Percentiles rank a stretch among this genome's conserved stretches.
phyloP scores from a whole-genome alignment of 1,140 invertebrate genomes.

The Heliothis virescens region DNA sequence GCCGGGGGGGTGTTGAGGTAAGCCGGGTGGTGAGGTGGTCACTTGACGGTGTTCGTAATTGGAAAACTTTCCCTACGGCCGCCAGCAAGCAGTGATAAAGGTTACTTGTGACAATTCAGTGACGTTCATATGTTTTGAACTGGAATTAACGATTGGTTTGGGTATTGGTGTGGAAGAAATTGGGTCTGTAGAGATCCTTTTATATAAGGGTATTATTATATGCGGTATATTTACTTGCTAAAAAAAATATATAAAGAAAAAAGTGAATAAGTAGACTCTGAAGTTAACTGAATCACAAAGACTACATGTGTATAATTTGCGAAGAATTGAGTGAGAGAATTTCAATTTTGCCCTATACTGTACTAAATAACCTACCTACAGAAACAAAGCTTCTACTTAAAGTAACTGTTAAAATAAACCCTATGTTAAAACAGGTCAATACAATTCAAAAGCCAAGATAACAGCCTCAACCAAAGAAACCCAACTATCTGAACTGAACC shows the following conservation, averaged over 20 bases:
- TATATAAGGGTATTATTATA: too few relatives aligned
- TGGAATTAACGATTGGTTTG: neutral
- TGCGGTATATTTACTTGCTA: too few relatives aligned
- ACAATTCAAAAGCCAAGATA: neutral
- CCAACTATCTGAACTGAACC: slow-evolving; percentile 10
- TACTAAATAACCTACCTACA: neutral
- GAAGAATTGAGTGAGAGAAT: too few relatives aligned
- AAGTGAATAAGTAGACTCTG: too few relatives aligned
- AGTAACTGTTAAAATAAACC: neutral
- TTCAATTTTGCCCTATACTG: too few relatives aligned
- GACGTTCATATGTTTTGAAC: slow-evolving; percentile 22
- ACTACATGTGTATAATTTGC: too few relatives aligned
- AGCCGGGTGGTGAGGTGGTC: slow-evolving; percentile 58
- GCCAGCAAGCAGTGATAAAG: slow-evolving; percentile 69
- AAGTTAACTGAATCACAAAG: too few relatives aligned
- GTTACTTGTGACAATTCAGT: slow-evolving; percentile 72
- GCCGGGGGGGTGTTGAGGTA: slow-evolving; percentile 41
- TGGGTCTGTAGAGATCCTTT: neutral
- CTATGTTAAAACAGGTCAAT: neutral
- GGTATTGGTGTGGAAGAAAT: neutral
- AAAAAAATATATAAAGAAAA: too few relatives aligned
- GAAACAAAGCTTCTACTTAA: neutral
- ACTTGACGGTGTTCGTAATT: slow-evolving; percentile 79
- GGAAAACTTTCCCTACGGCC: slow-evolving; percentile 76
- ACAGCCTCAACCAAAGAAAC: slow-evolving; percentile 4